Evolutionary conservation across 1,140 invertebrate species (phyloP), one percentile per base, ranked within the genome.

Genomic region (Asobara japonica): DNA sequence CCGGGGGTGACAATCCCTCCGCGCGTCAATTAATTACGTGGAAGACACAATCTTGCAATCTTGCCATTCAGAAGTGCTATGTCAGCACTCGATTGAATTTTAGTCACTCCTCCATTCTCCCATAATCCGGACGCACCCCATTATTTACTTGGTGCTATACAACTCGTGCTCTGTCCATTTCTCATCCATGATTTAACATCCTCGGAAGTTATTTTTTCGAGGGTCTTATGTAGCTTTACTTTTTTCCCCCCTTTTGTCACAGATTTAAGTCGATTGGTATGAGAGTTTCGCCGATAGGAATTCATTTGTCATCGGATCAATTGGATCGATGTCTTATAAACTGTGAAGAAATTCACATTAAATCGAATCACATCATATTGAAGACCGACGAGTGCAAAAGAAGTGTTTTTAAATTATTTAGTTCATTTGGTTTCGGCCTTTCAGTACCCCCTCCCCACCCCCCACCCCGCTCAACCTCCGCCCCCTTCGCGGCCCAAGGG

Each of bases 21-120:
- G n/a, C 16, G 65, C 38, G 38, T 25, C 65, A 27, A 67, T 67
- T 67, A 67, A 67, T 67, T 41, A 67, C 41, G 41, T 29, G 45
- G 65, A 45, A 67, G 65, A 67, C 65, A 67, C 18, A 27, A 25
- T 22, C 7, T 1, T 10, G 18, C 5, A 56, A 56, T 56, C 22
- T 5, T 27, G 2, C 51, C 3, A 56, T 27, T 25, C 5, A 10
- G 22, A 56, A 27, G 18, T 22, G 6, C 22, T 1, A 18, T 10
- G 22, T 25, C 51, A 56, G 18, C 51, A 6, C 51, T 3, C 51
- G 10, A 56, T 27, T 25, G 22, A 7, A n/a, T 7, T 11, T 11
- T 7, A 38, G 36, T 38, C 10, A 38, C 36, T 38, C 41, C n/a
- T 16, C 41, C 1, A 5, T n/a, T 16, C 18, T 45, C n/a, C n/a